Percentiles rank a stretch among this genome's conserved stretches.
Evolutionary conservation across 2,113 vertebrate genomes (phyloP).

Genomic region (Rattus rattus): DNA sequence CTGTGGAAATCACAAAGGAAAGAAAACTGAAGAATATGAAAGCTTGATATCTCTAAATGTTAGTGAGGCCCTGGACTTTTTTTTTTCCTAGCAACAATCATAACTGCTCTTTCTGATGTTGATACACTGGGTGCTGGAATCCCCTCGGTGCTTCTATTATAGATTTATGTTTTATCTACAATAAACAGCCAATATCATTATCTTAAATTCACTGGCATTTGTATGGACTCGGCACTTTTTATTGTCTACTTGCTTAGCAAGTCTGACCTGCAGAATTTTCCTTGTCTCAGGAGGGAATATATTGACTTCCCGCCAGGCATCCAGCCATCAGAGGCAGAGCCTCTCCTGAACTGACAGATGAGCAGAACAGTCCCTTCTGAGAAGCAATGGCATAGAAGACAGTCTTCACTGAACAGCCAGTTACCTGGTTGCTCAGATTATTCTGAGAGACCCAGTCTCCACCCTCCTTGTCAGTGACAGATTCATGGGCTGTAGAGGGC

Average conservation of each 20-base stretch:
- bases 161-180: conserved; percentile 81
- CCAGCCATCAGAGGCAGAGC: conserved; percentile 51
- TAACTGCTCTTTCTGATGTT: conserved; percentile 82
- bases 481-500: not conserved
- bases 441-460: not conserved
- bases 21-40: conserved; percentile 85
- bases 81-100: conserved; percentile 82
- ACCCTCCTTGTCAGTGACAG: conserved; percentile 7
- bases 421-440: conserved; percentile 39
- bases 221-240: conserved; percentile 47
- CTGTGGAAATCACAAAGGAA: conserved; percentile 86
- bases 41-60: conserved; percentile 85
- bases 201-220: conserved; percentile 80
- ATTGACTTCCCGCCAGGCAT: conserved; percentile 69
- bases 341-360: conserved; percentile 65
- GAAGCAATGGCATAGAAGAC: conserved; percentile 16
- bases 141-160: conserved; percentile 78
- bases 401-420: not conserved
- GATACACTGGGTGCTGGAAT: conserved; percentile 77
- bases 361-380: conserved; percentile 38
- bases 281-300: conserved; percentile 71
- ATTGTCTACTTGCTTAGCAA: conserved; percentile 70
- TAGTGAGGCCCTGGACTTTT: conserved; percentile 80
- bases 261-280: conserved; percentile 54
- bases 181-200: conserved; percentile 78